Conservation (phyloP, 2,797 vertebrate species). For the Mus minutoides region DNA sequence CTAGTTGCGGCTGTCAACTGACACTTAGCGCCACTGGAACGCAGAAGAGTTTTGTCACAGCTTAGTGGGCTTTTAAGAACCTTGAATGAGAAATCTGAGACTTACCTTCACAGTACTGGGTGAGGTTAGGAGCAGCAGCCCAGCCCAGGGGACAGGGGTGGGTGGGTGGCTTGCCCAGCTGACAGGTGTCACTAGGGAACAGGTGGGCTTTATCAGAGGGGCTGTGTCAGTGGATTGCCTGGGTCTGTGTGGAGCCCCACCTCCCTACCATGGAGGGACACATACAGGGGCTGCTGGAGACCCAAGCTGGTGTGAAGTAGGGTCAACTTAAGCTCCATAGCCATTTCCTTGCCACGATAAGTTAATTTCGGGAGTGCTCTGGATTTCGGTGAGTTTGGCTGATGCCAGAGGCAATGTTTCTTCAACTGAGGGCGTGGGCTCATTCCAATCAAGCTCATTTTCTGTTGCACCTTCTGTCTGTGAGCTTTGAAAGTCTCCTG, state of each 20-base stretch:
- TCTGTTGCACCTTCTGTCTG: background rate
- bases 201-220: background rate
- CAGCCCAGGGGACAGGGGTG: fast-evolving
- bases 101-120: background rate
- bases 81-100: background rate
- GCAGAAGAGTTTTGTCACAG: background rate
- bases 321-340: fast-evolving
- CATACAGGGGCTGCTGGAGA: fast-evolving
- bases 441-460: background rate
- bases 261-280: background rate
- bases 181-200: background rate
- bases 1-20: background rate
- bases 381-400: fast-evolving
- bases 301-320: background rate
- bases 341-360: fast-evolving
- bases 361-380: background rate
- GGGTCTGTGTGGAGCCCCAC: background rate
- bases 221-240: background rate
- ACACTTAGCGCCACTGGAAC: background rate
- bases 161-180: fast-evolving
- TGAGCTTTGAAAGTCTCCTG: background rate
- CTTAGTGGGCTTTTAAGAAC: background rate
- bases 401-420: background rate
- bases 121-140: fast-evolving
- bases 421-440: background rate